Conservation (phyloP, 2,888 invertebrate species). For the Ectobius pallidus region DNA sequence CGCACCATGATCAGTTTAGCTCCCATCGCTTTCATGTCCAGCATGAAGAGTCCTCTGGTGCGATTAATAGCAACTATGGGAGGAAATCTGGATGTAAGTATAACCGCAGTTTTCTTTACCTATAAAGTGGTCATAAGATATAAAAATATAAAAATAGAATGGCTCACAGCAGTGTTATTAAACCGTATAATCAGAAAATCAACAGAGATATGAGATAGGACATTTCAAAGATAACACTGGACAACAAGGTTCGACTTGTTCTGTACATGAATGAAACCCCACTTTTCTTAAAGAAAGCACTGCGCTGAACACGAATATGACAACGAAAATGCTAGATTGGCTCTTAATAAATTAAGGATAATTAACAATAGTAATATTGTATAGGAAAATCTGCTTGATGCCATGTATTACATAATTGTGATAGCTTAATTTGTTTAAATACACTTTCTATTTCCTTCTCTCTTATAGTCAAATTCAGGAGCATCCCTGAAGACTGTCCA, state of each 20-base stretch:
- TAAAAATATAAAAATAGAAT: no score
- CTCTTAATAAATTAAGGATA: no score
- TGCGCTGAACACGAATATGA: not conserved
- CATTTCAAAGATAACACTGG: not conserved
- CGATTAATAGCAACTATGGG: not conserved
- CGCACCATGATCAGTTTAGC: conserved; percentile 70
- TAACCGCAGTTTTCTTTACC: no score
- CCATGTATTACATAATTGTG: not conserved
- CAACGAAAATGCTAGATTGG: no score
- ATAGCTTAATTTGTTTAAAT: not conserved
- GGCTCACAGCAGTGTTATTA: no score
- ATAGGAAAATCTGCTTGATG: not conserved
- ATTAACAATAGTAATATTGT: no score
- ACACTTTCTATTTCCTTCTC: not conserved
- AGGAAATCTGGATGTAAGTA: not conserved
- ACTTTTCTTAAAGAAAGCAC: not conserved
- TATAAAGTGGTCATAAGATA: no score
- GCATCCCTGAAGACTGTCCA: no score
- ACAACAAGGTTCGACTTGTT: not conserved
- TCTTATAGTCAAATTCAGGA: not conserved
- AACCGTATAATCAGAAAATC: no score
- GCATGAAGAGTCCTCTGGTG: conserved; percentile 12
- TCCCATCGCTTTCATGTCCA: conserved; percentile 64
- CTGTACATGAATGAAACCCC: not conserved
- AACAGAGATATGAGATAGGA: no score